Percentiles rank a stretch among this genome's conserved stretches.
These are phyloP conservation scores for Characodon lateralis DNA, from an alignment of 2,797 vertebrate genomes.

Conservation along the genomic window DNA sequence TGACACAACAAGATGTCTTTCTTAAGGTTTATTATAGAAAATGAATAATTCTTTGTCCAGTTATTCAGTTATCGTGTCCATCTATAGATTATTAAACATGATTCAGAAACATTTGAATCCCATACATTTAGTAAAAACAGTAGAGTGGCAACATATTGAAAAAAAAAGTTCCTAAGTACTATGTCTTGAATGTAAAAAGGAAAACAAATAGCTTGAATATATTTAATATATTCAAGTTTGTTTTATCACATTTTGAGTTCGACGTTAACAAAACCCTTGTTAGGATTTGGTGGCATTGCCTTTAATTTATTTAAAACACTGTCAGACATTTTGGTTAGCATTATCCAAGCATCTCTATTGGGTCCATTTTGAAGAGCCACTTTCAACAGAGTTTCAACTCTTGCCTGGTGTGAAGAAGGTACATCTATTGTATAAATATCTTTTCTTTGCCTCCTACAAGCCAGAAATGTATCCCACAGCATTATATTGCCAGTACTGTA, in stretches of 20 bases:
- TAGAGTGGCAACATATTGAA: background rate
- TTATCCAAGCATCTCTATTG: background rate
- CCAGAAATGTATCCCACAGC: background rate
- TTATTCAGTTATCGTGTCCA: too few relatives aligned
- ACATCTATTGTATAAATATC: background rate
- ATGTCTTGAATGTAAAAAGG: background rate
- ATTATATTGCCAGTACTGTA: background rate
- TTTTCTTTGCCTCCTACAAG: background rate
- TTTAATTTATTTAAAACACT: constrained; percentile 11
- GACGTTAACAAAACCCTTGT: background rate
- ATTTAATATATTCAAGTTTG: too few relatives aligned
- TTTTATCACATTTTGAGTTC: too few relatives aligned
- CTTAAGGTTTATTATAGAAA: too few relatives aligned
- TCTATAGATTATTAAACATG: background rate
- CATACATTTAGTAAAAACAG: background rate
- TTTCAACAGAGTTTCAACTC: background rate
- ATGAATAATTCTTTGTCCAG: too few relatives aligned
- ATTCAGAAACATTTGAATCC: background rate
- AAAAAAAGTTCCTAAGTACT: background rate
- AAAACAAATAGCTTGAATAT: too few relatives aligned
- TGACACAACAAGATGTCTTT: too few relatives aligned
- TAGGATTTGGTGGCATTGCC: background rate
- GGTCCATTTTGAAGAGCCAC: constrained; percentile 1
- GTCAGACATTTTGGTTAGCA: background rate
- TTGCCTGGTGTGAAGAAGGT: background rate